Evolutionary conservation across 2,113 vertebrate species (phyloP).

Genomic region (Nibea coibor): DNA sequence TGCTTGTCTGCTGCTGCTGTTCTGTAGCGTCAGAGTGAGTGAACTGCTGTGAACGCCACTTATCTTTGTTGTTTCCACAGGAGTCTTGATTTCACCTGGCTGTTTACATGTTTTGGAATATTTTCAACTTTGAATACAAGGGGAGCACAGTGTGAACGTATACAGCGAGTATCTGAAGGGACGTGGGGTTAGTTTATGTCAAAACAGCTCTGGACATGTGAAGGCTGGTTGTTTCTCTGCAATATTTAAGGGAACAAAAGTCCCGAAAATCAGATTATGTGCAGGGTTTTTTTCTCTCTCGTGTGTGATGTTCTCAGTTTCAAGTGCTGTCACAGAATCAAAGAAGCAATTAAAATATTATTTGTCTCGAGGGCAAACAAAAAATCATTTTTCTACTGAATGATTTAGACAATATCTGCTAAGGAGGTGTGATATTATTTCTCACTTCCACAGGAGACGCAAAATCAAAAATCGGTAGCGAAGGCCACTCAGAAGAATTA

Average conservation of each 20-base stretch:
- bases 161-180: constrained; percentile 5
- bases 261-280: constrained; percentile 18
- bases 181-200: constrained; percentile 20
- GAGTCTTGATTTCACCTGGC: constrained; percentile 40
- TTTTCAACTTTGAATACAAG: constrained; percentile 14
- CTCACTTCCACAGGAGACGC: constrained; percentile 24
- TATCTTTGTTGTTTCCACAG: constrained; percentile 31
- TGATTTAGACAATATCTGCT: constrained; percentile 17
- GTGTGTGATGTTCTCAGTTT: constrained; percentile 41
- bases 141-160: not conserved
- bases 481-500: constrained; percentile 43
- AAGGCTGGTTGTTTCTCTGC: constrained; percentile 34
- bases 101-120: constrained; percentile 29
- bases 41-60: constrained; percentile 45
- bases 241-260: not conserved
- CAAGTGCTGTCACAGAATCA: constrained; percentile 30
- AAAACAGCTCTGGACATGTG: constrained; percentile 39
- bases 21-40: constrained; percentile 24
- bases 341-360: constrained; percentile 55
- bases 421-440: constrained; percentile 17
- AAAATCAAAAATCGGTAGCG: constrained; percentile 38
- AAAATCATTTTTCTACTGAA: constrained; percentile 55
- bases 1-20: constrained; percentile 47
- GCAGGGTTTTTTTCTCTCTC: constrained; percentile 14
- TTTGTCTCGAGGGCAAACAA: constrained; percentile 25